Percentiles rank a stretch among this genome's conserved stretches.
Evolutionary conservation across 64 coral and sea anemone species (phyloP).

Genomic region (Trachythela sp.): DNA sequence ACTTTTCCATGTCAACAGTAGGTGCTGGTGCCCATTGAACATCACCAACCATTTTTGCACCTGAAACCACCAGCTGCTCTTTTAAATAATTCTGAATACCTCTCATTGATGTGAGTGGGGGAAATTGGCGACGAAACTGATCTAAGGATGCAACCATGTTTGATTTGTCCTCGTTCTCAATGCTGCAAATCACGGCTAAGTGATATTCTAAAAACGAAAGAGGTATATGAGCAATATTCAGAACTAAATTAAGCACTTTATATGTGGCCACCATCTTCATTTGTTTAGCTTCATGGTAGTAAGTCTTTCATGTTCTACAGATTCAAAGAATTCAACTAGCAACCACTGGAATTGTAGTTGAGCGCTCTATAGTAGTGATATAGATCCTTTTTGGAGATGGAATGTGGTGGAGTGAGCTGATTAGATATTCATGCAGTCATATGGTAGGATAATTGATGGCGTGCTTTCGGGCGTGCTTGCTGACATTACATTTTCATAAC

Average conservation of each 20-base stretch:
- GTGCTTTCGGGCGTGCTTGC: too few species aligned
- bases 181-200: constrained; percentile 75
- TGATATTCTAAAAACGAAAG: constrained; percentile 56
- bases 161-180: constrained; percentile 70
- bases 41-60: background rate
- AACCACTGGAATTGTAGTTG: too few species aligned
- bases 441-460: too few species aligned
- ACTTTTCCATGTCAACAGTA: constrained; percentile 35
- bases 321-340: too few species aligned
- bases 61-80: background rate
- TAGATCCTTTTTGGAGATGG: too few species aligned
- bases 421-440: too few species aligned
- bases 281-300: too few species aligned
- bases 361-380: too few species aligned
- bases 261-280: background rate
- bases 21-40: constrained; percentile 34
- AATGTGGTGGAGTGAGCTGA: too few species aligned
- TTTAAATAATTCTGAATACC: constrained; percentile 33
- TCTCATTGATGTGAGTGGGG: constrained; percentile 37
- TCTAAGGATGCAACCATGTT: constrained; percentile 77
- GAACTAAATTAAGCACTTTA: background rate
- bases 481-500: too few species aligned
- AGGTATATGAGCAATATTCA: background rate
- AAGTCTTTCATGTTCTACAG: too few species aligned
- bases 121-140: constrained; percentile 54